These are phyloP conservation scores for Microctonus aethiopoides DNA, from an alignment of 2,888 invertebrate species.

Conservation along the genomic window DNA sequence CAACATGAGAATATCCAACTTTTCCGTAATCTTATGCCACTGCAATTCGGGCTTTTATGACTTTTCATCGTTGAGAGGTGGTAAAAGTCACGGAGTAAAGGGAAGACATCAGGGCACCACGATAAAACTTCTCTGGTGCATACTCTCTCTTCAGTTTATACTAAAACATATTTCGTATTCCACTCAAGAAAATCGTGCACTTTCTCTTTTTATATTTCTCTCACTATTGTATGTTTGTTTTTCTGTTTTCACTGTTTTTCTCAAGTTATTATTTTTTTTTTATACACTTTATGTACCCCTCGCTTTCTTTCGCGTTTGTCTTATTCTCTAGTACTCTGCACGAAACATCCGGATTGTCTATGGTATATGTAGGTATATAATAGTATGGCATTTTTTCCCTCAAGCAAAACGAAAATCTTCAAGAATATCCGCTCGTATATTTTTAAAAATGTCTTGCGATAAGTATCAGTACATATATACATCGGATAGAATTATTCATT, in stretches of 20 bases:
- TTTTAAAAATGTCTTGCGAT: background rate
- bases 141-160: constrained; percentile 15
- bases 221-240: background rate
- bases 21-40: constrained; percentile 34
- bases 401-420: background rate
- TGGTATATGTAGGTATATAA: background rate
- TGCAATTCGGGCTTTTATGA: constrained; percentile 34
- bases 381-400: background rate
- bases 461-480: background rate
- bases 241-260: background rate
- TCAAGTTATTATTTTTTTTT: constrained; percentile 9
- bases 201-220: constrained; percentile 10
- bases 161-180: constrained; percentile 30
- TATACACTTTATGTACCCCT: background rate
- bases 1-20: constrained; percentile 28
- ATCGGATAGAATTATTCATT: background rate
- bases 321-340: background rate
- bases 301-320: background rate
- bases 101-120: constrained; percentile 8
- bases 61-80: constrained; percentile 24
- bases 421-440: background rate
- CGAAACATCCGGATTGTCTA: background rate
- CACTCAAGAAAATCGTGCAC: constrained; percentile 24
- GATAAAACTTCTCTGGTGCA: constrained; percentile 30
- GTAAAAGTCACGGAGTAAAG: background rate